Conservation (phyloP, 1,140 invertebrate genomes). For the Ylistrum balloti region DNA sequence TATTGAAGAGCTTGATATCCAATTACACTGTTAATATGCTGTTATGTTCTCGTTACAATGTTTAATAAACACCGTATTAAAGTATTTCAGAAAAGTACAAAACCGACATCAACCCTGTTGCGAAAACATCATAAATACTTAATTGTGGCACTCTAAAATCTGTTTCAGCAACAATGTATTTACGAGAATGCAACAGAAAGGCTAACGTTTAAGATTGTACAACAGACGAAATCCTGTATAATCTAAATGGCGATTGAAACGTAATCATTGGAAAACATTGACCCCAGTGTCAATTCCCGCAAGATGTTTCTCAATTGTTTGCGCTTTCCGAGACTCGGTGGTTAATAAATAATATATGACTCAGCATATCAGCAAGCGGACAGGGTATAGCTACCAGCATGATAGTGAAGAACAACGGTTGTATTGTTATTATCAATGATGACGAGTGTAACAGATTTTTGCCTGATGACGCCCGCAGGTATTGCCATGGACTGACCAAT, state of each 20-base stretch:
- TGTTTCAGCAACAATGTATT: too few relatives aligned
- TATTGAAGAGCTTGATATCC: too few relatives aligned
- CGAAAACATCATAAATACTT: too few relatives aligned
- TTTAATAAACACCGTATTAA: too few relatives aligned
- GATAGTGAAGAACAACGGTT: not conserved
- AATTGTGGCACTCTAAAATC: too few relatives aligned
- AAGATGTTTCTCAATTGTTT: not conserved
- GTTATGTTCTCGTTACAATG: too few relatives aligned
- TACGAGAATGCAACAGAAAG: too few relatives aligned
- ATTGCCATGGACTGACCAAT: not conserved
- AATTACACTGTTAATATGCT: too few relatives aligned
- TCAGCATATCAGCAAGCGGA: not conserved
- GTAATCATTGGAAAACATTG: too few relatives aligned
- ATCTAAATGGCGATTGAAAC: not conserved
- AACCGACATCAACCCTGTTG: too few relatives aligned
- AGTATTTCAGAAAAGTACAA: too few relatives aligned
- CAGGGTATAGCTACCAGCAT: not conserved
- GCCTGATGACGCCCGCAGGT: not conserved
- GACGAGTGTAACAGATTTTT: not conserved
- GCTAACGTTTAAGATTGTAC: too few relatives aligned
- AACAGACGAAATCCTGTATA: not conserved
- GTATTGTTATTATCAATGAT: not conserved
- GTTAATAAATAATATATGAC: slow-evolving; percentile 8
- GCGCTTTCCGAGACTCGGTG: not conserved
- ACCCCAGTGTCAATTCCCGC: not conserved